Evolutionary conservation across 2,888 invertebrate species (phyloP).

Genomic region (Cantharis lateralis): DNA sequence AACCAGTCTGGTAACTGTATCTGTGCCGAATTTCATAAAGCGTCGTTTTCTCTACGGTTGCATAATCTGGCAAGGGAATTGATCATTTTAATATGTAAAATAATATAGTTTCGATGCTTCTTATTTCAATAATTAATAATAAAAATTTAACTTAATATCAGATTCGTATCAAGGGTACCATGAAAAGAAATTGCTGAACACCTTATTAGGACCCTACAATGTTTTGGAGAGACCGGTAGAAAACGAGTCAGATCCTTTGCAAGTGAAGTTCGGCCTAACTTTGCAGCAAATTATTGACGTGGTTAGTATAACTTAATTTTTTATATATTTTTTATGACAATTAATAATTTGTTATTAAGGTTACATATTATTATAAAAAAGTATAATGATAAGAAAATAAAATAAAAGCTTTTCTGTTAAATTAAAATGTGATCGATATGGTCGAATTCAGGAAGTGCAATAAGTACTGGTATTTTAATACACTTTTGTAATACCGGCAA

Average conservation of each 20-base stretch:
- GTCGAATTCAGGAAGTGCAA: not conserved
- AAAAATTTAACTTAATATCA: constrained; percentile 49
- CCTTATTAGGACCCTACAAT: constrained; percentile 82
- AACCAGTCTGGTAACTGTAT: too few species aligned
- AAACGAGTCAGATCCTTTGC: constrained; percentile 88
- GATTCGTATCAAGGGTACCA: constrained; percentile 88
- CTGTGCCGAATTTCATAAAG: too few species aligned
- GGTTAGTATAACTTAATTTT: constrained; percentile 66
- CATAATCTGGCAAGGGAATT: too few species aligned
- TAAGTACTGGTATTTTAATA: too few species aligned
- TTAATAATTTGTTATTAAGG: not conserved
- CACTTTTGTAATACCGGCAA: too few species aligned
- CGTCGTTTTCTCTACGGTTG: too few species aligned
- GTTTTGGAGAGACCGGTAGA: constrained; percentile 89
- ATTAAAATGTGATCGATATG: not conserved
- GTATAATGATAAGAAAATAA: not conserved
- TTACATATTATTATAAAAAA: not conserved
- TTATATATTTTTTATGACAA: not conserved
- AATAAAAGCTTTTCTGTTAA: not conserved
- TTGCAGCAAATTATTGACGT: constrained; percentile 93
- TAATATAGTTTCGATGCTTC: not conserved
- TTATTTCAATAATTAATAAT: not conserved
- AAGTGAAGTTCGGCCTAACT: constrained; percentile 90
- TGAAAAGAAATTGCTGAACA: constrained; percentile 85
- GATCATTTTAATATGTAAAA: not conserved